phyloP scores from a whole-genome alignment of 1,140 invertebrate species.

The Patella vulgata region DNA sequence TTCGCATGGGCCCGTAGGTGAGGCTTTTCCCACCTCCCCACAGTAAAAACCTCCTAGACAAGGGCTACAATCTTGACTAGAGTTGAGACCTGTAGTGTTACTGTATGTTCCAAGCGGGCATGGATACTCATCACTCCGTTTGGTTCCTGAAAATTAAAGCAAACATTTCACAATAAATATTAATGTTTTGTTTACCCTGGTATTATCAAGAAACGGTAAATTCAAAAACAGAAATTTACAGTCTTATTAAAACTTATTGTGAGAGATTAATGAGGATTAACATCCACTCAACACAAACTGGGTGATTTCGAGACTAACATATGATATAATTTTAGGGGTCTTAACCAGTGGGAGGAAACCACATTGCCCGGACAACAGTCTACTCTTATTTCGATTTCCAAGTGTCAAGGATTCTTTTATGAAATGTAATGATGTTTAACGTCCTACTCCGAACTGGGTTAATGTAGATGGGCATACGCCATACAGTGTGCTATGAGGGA shows the following conservation, averaged over 20 bases:
- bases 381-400: too few relatives aligned
- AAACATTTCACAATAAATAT: conserved; percentile 4
- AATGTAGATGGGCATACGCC: too few relatives aligned
- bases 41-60: conserved; percentile 54
- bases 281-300: too few relatives aligned
- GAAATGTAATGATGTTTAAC: too few relatives aligned
- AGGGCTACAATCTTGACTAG: conserved; percentile 46
- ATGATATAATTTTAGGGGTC: too few relatives aligned
- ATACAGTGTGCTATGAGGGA: too few relatives aligned
- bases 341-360: too few relatives aligned
- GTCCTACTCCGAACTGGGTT: too few relatives aligned
- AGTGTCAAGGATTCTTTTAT: too few relatives aligned
- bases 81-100: conserved; percentile 53
- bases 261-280: too few relatives aligned
- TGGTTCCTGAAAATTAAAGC: conserved; percentile 38
- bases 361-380: too few relatives aligned
- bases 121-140: conserved; percentile 39
- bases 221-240: background rate
- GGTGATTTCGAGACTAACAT: too few relatives aligned
- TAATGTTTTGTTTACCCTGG: background rate
- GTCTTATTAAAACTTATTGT: background rate
- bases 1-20: conserved; percentile 51
- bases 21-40: conserved; percentile 42
- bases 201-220: background rate
- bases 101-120: conserved; percentile 58